Percentiles rank a stretch among this genome's conserved stretches.
phyloP scores from a whole-genome alignment of 2,888 invertebrate species.

The Metacarcinus magister region DNA sequence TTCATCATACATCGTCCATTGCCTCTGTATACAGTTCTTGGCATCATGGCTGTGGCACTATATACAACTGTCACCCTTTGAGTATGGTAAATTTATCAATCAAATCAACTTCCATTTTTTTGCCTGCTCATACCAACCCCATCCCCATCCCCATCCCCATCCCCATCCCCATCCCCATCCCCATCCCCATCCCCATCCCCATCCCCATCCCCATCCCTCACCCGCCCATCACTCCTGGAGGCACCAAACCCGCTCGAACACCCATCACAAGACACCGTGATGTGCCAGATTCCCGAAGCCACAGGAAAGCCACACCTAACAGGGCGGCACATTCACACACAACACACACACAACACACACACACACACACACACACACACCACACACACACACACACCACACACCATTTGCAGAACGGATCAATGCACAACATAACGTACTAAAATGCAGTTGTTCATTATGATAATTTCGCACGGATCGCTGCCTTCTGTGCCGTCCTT shows the following conservation, averaged over 20 bases:
- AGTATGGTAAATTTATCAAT: too few species aligned
- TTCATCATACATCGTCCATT: neutral
- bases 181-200: neutral
- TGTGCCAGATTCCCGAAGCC: conserved; percentile 1
- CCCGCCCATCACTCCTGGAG: too few species aligned
- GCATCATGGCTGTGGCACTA: too few species aligned
- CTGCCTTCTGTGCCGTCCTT: too few species aligned
- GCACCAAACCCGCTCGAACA: neutral
- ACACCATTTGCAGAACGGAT: neutral
- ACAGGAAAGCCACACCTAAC: neutral
- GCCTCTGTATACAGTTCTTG: too few species aligned
- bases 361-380: conserved; percentile 26
- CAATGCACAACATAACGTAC: neutral
- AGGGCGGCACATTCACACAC: neutral
- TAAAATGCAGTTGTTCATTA: neutral
- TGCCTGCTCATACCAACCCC: neutral
- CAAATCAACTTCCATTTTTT: too few species aligned
- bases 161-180: neutral
- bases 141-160: neutral
- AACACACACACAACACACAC: conserved; percentile 22
- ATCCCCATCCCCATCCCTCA: neutral
- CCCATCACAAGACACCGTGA: neutral
- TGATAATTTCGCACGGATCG: too few species aligned
- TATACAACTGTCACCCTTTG: too few species aligned
- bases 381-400: conserved; percentile 15